phyloP scores from a whole-genome alignment of 2,797 vertebrate genomes.

The Trachops cirrhosus region DNA sequence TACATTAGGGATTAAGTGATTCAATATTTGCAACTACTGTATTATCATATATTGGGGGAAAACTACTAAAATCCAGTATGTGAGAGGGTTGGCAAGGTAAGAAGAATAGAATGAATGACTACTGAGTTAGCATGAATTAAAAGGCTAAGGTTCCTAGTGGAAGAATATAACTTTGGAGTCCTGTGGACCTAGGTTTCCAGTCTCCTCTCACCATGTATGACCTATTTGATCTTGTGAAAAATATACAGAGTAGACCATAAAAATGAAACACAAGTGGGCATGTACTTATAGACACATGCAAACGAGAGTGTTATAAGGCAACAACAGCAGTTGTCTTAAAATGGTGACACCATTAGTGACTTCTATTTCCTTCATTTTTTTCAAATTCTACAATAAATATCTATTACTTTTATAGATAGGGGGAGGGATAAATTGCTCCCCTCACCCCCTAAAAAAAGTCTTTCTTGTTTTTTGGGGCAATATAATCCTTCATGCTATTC shows the following conservation, averaged over 20 bases:
- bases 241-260: not conserved
- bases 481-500: slow-evolving; percentile 28
- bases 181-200: not conserved
- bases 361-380: not conserved
- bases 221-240: not conserved
- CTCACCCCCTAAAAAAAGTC: not conserved
- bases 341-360: not conserved
- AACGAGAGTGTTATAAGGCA: not conserved
- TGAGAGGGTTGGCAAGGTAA: not conserved
- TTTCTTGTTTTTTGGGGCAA: not conserved
- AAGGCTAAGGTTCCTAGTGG: not conserved
- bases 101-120: not conserved
- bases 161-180: not conserved
- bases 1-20: slow-evolving; percentile 19
- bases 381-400: not conserved
- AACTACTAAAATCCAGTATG: not conserved
- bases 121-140: not conserved
- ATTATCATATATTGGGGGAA: not conserved
- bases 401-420: not conserved
- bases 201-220: not conserved
- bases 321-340: not conserved
- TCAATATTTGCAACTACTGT: not conserved
- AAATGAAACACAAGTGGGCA: fast-evolving
- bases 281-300: fast-evolving
- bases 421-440: not conserved